Evolutionary conservation across 2,113 vertebrate genomes (phyloP).

Genomic region (Tinamus guttatus): DNA sequence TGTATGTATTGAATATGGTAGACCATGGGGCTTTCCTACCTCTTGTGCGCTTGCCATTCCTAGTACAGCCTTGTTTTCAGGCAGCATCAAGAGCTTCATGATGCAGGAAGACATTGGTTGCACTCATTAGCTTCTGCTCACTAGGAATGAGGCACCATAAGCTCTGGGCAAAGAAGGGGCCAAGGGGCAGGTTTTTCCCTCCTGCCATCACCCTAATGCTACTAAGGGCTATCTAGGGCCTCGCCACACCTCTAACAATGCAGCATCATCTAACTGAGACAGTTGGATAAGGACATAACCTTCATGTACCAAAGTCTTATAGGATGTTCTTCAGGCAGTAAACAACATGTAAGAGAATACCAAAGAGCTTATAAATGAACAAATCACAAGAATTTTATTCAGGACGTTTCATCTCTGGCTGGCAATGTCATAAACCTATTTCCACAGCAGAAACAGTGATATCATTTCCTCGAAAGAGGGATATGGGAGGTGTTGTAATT

Average conservation of each 20-base stretch:
- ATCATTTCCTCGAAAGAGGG: not conserved
- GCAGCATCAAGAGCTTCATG: not conserved
- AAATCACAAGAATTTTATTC: not conserved
- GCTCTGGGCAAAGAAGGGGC: not conserved
- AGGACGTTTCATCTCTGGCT: not conserved
- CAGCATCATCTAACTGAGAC: not conserved
- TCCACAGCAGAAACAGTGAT: not conserved
- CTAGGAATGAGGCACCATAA: accelerated
- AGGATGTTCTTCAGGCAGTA: not conserved
- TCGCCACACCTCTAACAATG: not conserved
- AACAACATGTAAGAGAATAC: not conserved
- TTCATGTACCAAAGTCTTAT: not conserved
- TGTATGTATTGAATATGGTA: slow-evolving; percentile 13
- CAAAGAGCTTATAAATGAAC: not conserved
- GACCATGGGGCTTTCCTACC: slow-evolving; percentile 1
- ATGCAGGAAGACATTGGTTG: slow-evolving; percentile 8
- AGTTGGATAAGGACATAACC: not conserved
- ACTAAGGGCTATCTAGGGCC: not conserved
- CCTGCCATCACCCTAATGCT: not conserved
- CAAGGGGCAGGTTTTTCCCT: not conserved
- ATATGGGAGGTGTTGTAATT: not conserved
- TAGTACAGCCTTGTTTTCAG: slow-evolving; percentile 9
- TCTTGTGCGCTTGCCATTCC: slow-evolving; percentile 34
- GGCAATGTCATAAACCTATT: not conserved
- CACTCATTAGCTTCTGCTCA: not conserved